Conservation (phyloP, 2,113 vertebrate genomes). For the Mugil cephalus region DNA sequence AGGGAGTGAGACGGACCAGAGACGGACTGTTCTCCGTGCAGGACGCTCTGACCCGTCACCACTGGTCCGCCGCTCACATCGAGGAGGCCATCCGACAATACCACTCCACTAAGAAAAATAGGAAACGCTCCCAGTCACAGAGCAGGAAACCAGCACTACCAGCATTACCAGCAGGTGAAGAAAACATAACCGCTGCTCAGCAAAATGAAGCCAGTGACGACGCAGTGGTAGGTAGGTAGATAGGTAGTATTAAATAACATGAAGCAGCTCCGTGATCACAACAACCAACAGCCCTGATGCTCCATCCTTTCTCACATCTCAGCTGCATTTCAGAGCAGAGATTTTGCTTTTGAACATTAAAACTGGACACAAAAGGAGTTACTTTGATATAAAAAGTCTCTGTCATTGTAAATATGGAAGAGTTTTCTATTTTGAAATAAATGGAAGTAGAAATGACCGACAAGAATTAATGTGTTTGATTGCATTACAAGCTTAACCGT, state of each 20-base stretch:
- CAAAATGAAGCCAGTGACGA: conserved; percentile 1
- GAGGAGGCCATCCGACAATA: conserved; percentile 75
- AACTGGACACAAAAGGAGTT: neutral
- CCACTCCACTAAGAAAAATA: conserved; percentile 45
- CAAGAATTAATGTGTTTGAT: neutral
- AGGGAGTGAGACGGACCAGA: conserved; percentile 86
- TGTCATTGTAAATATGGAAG: neutral
- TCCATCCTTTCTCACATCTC: neutral
- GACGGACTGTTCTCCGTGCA: conserved; percentile 89
- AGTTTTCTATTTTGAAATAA: conserved; percentile 19
- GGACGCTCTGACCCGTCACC: conserved; percentile 85
- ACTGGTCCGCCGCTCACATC: conserved; percentile 87
- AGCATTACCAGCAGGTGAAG: neutral
- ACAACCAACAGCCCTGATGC: neutral
- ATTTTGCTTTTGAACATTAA: neutral
- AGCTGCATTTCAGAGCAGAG: neutral
- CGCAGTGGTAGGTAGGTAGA: neutral
- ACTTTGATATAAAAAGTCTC: neutral
- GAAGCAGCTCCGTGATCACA: neutral
- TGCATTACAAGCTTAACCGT: too few relatives aligned
- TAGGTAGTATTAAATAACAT: neutral
- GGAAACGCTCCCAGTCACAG: neutral
- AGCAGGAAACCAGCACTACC: neutral
- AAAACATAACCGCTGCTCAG: neutral
- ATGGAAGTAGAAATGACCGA: neutral